These are phyloP conservation scores for Prionace glauca DNA, from an alignment of 2,797 vertebrate genomes.

Conservation along the genomic window DNA sequence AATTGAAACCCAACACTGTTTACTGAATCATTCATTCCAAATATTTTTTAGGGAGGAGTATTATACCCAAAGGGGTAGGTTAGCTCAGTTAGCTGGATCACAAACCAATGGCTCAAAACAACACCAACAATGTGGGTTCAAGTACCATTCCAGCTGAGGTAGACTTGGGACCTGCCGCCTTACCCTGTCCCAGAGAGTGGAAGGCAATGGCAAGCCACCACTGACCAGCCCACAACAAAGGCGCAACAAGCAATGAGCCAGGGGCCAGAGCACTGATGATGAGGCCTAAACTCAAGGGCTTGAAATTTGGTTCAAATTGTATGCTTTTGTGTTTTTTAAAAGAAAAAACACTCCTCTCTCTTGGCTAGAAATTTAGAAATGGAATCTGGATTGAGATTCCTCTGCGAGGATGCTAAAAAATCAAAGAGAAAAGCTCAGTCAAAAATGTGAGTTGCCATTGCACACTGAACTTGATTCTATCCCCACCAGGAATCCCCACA, in stretches of 20 bases:
- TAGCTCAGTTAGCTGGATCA: background rate
- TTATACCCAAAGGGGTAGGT: background rate
- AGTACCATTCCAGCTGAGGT: background rate
- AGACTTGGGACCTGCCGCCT: background rate
- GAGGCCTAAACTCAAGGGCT: background rate
- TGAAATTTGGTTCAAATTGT: background rate
- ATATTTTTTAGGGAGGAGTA: background rate
- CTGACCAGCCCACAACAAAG: background rate
- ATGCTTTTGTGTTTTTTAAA: background rate
- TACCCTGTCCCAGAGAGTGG: background rate
- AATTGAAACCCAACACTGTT: background rate
- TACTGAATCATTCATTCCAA: background rate
- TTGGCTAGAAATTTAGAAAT: background rate
- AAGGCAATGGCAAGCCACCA: background rate
- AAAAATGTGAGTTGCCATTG: background rate
- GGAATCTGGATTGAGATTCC: background rate
- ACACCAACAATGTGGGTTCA: background rate
- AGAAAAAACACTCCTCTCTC: background rate
- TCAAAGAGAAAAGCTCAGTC: background rate
- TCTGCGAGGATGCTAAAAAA: background rate
- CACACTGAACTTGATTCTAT: background rate
- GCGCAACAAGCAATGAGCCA: background rate
- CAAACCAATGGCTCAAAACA: background rate
- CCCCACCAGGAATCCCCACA: background rate
- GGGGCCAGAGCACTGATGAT: too few species aligned